phyloP scores from a whole-genome alignment of 1,140 invertebrate species.

The Tetragonula clypearis region DNA sequence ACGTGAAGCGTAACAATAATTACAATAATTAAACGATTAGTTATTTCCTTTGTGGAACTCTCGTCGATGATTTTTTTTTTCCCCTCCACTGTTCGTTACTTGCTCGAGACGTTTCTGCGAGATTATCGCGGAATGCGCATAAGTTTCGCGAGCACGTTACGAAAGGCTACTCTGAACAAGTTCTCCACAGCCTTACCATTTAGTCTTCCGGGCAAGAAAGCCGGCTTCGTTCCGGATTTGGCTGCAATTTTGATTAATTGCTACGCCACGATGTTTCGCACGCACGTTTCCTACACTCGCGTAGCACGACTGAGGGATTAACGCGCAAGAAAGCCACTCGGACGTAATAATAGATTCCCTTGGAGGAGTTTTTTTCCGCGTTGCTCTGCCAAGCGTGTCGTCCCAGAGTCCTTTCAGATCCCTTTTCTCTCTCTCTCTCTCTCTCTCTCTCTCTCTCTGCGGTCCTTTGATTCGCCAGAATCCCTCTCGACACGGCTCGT shows the following conservation, averaged over 20 bases:
- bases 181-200: background rate
- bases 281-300: background rate
- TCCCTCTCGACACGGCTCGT: no score
- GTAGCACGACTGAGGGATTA: background rate
- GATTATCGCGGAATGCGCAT: background rate
- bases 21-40: background rate
- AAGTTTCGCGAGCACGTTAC: background rate
- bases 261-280: no score
- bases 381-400: background rate
- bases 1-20: no score
- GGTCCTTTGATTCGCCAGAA: background rate
- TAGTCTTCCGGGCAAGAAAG: background rate
- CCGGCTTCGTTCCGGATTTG: background rate
- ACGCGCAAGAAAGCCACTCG: no score
- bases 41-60: background rate
- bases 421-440: no score
- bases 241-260: conserved; percentile 10
- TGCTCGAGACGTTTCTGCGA: conserved; percentile 8
- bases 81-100: no score
- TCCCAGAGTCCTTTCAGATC: background rate
- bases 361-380: background rate
- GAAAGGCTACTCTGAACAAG: background rate
- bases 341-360: background rate
- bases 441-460: background rate
- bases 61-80: conserved; percentile 32